A percentile compares a stretch with the other conserved stretches of the same genome.
These are phyloP conservation scores for Drosophila jambulina DNA, from an alignment of 1,140 invertebrate genomes.

Conservation along the genomic window DNA sequence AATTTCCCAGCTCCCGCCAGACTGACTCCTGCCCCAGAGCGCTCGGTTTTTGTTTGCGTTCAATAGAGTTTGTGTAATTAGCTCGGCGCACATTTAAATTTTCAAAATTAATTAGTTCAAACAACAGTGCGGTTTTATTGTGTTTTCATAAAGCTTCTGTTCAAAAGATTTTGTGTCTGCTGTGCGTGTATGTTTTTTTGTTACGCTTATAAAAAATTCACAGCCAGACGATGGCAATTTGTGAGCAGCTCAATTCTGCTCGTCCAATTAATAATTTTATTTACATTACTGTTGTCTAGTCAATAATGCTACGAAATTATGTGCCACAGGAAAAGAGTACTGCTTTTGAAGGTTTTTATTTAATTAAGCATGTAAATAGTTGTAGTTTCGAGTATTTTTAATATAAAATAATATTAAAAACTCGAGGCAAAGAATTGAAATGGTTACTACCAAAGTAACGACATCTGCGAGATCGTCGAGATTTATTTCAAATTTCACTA, in stretches of 20 bases:
- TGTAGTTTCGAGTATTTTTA: background rate
- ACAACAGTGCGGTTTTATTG: slow-evolving; percentile 71
- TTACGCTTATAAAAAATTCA: background rate
- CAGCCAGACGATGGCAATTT: slow-evolving; percentile 15
- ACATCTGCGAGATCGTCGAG: no score
- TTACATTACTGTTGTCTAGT: slow-evolving; percentile 20
- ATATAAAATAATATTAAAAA: no score
- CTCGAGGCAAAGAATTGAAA: no score
- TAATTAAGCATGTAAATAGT: background rate
- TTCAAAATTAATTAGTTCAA: slow-evolving; percentile 78
- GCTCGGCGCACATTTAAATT: slow-evolving; percentile 67
- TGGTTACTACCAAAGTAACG: no score
- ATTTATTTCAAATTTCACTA: no score
- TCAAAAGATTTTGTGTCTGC: slow-evolving; percentile 23
- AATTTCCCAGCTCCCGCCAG: slow-evolving; percentile 4
- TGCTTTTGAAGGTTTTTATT: background rate
- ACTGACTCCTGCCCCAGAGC: background rate
- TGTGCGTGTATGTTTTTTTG: slow-evolving; percentile 7
- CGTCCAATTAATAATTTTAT: slow-evolving; percentile 38
- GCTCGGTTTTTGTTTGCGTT: slow-evolving; percentile 45
- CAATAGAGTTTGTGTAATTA: slow-evolving; percentile 70
- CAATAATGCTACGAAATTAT: slow-evolving; percentile 1
- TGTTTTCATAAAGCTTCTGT: slow-evolving; percentile 54
- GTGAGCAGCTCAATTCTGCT: slow-evolving; percentile 7
- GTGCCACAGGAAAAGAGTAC: background rate